Evolutionary conservation across 1,140 invertebrate genomes (phyloP), one percentile per base, ranked within the genome.

Genomic region (Nephila pilipes): DNA sequence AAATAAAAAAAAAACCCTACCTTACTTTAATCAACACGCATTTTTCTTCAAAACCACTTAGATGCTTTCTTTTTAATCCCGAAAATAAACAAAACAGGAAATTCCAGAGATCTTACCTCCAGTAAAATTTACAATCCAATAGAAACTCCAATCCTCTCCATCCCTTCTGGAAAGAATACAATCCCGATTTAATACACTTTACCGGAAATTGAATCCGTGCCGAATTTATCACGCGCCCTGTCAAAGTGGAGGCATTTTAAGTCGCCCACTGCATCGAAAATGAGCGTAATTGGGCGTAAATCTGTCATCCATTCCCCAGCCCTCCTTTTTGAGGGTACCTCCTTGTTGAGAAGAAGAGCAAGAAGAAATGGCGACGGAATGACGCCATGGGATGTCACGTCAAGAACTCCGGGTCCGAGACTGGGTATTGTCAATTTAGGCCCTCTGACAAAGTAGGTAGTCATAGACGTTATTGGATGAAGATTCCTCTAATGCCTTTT

Each of bases 271-370:
- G 80, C 80, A 81, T 81, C 80, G 80, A 81, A 81, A 81, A 81
- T 81, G 80, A 81, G 36, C 46, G 46, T 81, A 81, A 54, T 81
- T 81, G 80, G 46, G 80, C 80, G 80, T 81, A 81, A 81, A 81
- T 81, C 80, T 81, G 80, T 81, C 46, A 81, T 55, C 80, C 80
- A 14, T n/a, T 6, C 69, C 69, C 69, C 58, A 5, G 4, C 58
- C 58, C 22, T 60, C 58, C 58, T 60, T 60, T 60, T 75, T 16
- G 10, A 20, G 25, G 18, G 25, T 14, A 20, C 32, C 25, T 75
- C 18, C 25, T 75, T 29, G 25, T 20, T 5, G 32, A 36, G 63
- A 29, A 65, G 29, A 75, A 29, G 29, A 75, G 69, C 32, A 75
- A 75, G 69, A 36, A 36, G 29, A 25, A 75, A 18, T 36, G 69